A percentile compares a stretch with the other conserved stretches of the same genome.
Conservation (phyloP, 2,888 invertebrate genomes). For the Rhopalosiphum nymphaeae region DNA sequence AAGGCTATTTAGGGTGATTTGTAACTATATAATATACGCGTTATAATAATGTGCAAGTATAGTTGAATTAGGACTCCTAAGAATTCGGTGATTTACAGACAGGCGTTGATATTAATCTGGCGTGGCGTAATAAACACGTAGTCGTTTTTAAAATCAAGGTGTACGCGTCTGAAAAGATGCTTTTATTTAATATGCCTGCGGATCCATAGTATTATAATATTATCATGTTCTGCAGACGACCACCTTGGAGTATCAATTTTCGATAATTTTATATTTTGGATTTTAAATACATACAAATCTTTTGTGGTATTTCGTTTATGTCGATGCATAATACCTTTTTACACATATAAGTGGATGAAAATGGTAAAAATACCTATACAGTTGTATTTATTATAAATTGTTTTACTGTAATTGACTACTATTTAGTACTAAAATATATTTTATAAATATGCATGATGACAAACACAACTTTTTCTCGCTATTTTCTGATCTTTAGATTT, state of each 20-base stretch:
- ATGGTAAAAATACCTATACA: too few species aligned
- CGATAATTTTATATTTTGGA: neutral
- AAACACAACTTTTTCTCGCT: too few species aligned
- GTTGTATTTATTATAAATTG: too few species aligned
- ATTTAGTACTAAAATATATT: too few species aligned
- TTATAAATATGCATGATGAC: too few species aligned
- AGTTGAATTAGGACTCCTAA: neutral
- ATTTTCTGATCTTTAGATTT: too few species aligned
- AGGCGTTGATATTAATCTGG: neutral
- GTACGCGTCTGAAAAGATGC: neutral
- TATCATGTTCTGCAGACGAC: neutral
- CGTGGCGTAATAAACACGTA: neutral
- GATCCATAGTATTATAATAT: neutral
- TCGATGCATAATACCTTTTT: too few species aligned
- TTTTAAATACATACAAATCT: neutral
- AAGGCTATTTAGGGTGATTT: conserved; percentile 18
- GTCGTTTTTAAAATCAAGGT: neutral
- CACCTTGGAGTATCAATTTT: neutral
- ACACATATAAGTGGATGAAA: too few species aligned
- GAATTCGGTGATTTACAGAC: conserved; percentile 5
- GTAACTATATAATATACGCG: neutral
- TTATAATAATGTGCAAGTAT: neutral
- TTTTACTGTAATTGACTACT: too few species aligned
- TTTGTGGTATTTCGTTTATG: too few species aligned
- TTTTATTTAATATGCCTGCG: neutral